Evolutionary conservation across 2,113 vertebrate genomes (phyloP).

Genomic region (Epinephelus lanceolatus): DNA sequence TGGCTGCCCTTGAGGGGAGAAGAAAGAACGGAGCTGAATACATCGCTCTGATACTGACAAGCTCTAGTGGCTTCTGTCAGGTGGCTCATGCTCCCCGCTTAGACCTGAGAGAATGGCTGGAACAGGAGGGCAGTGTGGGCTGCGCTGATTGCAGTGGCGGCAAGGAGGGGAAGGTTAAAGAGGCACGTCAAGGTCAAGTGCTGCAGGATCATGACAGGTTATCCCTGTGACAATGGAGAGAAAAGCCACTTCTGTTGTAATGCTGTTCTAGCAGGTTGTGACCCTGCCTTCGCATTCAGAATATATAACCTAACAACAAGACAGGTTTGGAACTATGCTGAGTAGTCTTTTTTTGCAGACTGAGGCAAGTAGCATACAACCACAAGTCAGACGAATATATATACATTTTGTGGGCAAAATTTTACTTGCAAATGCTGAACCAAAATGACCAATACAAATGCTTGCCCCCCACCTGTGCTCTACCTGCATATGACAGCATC

Average conservation of each 20-base stretch:
- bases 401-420: too few species aligned
- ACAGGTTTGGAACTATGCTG: not conserved
- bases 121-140: slow-evolving; percentile 4
- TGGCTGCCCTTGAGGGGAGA: slow-evolving; percentile 66
- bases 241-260: slow-evolving; percentile 19
- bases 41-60: slow-evolving; percentile 56
- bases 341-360: slow-evolving; percentile 6
- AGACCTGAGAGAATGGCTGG: slow-evolving; percentile 39
- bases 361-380: not conserved
- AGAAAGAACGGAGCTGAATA: slow-evolving; percentile 62
- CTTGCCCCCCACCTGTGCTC: not conserved
- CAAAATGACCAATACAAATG: not conserved
- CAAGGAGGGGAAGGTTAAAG: not conserved
- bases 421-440: too few species aligned
- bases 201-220: slow-evolving; percentile 12
- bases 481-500: not conserved
- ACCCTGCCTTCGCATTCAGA: slow-evolving; percentile 28
- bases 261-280: not conserved
- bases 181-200: slow-evolving; percentile 30
- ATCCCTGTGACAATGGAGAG: slow-evolving; percentile 9
- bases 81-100: slow-evolving; percentile 34
- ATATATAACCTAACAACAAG: not conserved
- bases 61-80: slow-evolving; percentile 61
- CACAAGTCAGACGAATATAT: not conserved
- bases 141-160: not conserved